phyloP scores from a whole-genome alignment of 2,888 invertebrate genomes.

The Brachyptera putata region DNA sequence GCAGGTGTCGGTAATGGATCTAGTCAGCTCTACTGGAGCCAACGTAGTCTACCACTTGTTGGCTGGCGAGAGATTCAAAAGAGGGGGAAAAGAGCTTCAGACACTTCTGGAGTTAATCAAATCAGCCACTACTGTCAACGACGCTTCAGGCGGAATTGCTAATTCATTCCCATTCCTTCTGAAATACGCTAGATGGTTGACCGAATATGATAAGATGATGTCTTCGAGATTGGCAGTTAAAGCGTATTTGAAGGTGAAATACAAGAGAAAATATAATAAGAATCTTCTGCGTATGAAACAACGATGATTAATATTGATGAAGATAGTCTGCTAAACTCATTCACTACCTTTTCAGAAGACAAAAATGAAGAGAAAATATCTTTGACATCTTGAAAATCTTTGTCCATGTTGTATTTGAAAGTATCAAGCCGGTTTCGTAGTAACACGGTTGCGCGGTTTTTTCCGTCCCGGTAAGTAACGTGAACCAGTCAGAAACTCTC shows the following conservation, averaged over 20 bases:
- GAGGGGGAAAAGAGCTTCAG: conserved; percentile 3
- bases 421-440: too few species aligned
- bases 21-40: conserved; percentile 20
- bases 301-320: too few species aligned
- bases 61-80: conserved; percentile 17
- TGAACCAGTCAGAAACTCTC: too few species aligned
- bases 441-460: too few species aligned
- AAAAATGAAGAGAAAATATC: too few species aligned
- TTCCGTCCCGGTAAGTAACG: too few species aligned
- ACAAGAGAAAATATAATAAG: too few species aligned
- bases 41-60: conserved; percentile 25
- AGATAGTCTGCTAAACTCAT: too few species aligned
- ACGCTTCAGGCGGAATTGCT: conserved; percentile 4
- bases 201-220: conserved; percentile 12
- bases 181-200: conserved; percentile 12
- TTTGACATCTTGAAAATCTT: too few species aligned
- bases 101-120: neutral
- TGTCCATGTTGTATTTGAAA: too few species aligned
- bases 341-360: too few species aligned
- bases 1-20: conserved; percentile 11
- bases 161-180: conserved; percentile 7
- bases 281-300: too few species aligned
- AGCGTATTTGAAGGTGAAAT: conserved; percentile 6
- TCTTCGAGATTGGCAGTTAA: conserved; percentile 1
- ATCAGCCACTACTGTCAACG: conserved; percentile 1